Base-by-base conservation (phyloP, 2,888 invertebrate species). In the Tipula lateralis region DNA sequence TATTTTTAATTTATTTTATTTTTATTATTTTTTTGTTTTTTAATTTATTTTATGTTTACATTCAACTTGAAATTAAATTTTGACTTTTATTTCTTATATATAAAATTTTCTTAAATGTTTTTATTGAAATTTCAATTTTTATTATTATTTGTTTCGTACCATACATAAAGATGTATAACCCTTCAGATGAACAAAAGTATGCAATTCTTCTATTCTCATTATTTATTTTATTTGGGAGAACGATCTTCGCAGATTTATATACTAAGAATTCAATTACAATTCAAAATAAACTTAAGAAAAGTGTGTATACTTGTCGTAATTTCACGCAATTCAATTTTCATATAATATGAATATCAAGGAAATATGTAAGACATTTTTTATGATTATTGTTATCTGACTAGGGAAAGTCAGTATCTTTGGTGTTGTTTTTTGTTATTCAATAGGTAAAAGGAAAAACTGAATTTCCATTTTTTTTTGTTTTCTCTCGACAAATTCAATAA, bases 21-120 rank as follows among this genome's bases (percentile, higher is more conserved):
- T 24, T 66, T 66, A n/a, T n/a, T n/a, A n/a, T n/a, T n/a, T n/a
- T n/a, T n/a, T n/a, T n/a, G n/a, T 66, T 66, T 66, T 66, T 66
- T 9, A 66, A 66, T 66, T 66, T 66, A 66, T 66, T 66, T 19
- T 66, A 66, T 66, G 66, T 66, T 66, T 66, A 66, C 66, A 66
- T 66, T 66, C 24, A 66, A 66, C 66, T 66, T 66, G 66, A 66
- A 66, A 66, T 66, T 66, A 66, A 66, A 66, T 66, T 66, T 66
- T 66, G 66, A 66, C 66, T 66, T 66, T 66, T 66, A 66, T 66
- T 66, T 66, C 66, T 24, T 66, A 24, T 66, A 12, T 50, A n/a
- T n/a, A 36, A 9, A 36, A 50, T 16, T 50, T 16, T 16, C 44
- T 16, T 24, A 66, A 66, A 66, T 66, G 66, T 66, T 66, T 66